Conservation (phyloP, 2,888 invertebrate genomes). For the Parnassius mnemosyne region DNA sequence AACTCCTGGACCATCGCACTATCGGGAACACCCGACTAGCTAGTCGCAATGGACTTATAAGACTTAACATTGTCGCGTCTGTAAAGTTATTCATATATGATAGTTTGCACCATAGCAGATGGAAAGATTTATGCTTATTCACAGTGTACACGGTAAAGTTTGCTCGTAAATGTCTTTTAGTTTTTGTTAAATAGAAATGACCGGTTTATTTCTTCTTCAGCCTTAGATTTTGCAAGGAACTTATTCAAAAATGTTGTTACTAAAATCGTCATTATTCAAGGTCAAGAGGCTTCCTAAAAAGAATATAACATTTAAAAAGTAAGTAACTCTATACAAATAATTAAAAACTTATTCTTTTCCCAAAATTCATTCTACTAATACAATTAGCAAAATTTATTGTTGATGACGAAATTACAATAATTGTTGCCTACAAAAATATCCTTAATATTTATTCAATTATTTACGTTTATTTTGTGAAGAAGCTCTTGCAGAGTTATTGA, state of each 20-base stretch:
- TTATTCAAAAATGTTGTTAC: conserved; percentile 6
- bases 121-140: not conserved
- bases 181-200: conserved; percentile 7
- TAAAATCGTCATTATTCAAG: not conserved
- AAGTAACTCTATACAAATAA: no score
- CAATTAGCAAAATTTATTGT: no score
- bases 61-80: conserved; percentile 43
- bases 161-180: conserved; percentile 15
- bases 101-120: not conserved
- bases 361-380: no score
- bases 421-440: no score
- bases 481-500: no score
- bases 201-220: conserved; percentile 8
- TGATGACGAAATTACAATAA: no score
- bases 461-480: no score
- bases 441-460: no score
- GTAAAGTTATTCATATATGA: conserved; percentile 27
- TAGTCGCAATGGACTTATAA: conserved; percentile 46
- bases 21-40: conserved; percentile 73
- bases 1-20: conserved; percentile 79
- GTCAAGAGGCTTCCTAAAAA: no score
- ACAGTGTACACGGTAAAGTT: conserved; percentile 9
- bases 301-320: no score
- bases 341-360: no score
- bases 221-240: conserved; percentile 12